Evolutionary conservation across 2,888 invertebrate genomes (phyloP), one percentile per base, ranked within the genome.

Genomic region (Clitarchus hookeri): DNA sequence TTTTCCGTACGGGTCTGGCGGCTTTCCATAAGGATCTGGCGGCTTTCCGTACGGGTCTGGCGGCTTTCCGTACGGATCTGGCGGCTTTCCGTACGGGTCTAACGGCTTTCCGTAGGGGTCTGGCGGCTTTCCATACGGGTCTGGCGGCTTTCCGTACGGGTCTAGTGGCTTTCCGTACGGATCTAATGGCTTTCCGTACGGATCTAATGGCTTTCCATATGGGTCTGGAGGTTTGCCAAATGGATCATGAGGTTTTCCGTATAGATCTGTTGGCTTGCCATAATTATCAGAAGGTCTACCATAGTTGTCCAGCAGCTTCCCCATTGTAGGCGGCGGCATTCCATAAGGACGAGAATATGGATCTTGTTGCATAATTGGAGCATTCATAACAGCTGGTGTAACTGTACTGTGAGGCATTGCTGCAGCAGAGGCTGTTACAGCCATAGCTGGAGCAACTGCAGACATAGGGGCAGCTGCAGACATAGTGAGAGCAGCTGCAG

Each of bases 361-460:
- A 36, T 83, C 44, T 26, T 44, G 26, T 83, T 83, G 44, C n/a
- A 48, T 44, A n/a, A 48, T 83, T 83, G 83, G 19, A 11, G 83
- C 48, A 83, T 36, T 44, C 19, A 23, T 26, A n/a, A 11, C 83
- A 36, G 48, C 27, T 83, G 27, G n/a, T n/a, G 44, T 83, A 44
- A 83, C 48, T 44, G 83, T 44, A 11, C 23, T 44, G 48, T 25
- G 23, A 23, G 83, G 83, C 78, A 84, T 87, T 16, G 53, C 82
- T 19, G 79, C 84, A 44, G 77, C 12, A 87, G 92, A 91, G 65
- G 92, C 92, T 89, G 92, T 91, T 1, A 90, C 91, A 19, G 83
- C 44, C 2, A 84, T 25, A 19, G 80, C 82, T 26, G 48, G 54
- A 12, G 27, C 27, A 27, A 84, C 23, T 27, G 84, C 23, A 26